Percentiles rank a stretch among this genome's conserved stretches.
phyloP scores from a whole-genome alignment of 92 coral and sea anemone genomes.

The Palythoa grandiflora region DNA sequence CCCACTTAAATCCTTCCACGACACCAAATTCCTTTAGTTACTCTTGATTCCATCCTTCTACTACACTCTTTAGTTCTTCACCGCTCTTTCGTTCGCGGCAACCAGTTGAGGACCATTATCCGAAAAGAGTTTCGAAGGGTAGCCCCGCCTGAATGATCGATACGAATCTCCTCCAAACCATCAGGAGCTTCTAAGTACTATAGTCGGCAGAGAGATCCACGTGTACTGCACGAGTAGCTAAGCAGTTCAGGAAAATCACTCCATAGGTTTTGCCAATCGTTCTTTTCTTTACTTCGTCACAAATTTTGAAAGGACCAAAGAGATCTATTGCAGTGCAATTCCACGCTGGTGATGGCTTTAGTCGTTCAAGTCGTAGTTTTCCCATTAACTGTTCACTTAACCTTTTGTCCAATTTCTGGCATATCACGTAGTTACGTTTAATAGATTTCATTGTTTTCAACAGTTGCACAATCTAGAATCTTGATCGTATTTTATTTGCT shows the following conservation, averaged over 20 bases:
- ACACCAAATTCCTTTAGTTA: no score
- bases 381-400: slow-evolving; percentile 3
- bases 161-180: no score
- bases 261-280: slow-evolving; percentile 12
- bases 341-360: slow-evolving; percentile 47
- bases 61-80: no score
- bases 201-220: no score
- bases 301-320: slow-evolving; percentile 53
- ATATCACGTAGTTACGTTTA: slow-evolving; percentile 42
- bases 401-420: background rate
- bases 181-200: no score
- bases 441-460: slow-evolving; percentile 33
- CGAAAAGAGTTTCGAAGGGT: no score
- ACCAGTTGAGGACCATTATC: no score
- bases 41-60: no score
- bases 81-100: no score
- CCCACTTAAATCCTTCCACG: no score
- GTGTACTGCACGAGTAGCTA: no score
- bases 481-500: slow-evolving; percentile 48
- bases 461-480: slow-evolving; percentile 52
- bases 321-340: slow-evolving; percentile 20
- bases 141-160: no score
- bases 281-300: background rate
- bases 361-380: slow-evolving; percentile 46
- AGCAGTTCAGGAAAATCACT: background rate